Evolutionary conservation across 2,113 vertebrate genomes (phyloP).

Genomic region (Copsychus sechellarum): DNA sequence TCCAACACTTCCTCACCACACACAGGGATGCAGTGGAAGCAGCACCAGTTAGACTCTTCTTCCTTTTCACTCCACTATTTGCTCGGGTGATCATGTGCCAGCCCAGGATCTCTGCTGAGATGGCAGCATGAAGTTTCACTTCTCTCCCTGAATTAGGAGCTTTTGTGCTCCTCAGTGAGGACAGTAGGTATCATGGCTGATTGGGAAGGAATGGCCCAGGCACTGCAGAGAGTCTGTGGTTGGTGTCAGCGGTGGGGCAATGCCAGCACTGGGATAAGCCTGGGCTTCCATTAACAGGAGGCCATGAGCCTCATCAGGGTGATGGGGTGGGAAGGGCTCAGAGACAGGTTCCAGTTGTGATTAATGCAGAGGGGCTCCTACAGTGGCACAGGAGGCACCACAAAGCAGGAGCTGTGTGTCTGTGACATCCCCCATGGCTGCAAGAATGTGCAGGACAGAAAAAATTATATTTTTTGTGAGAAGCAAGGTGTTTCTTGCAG

Average conservation of each 20-base stretch:
- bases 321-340: not conserved
- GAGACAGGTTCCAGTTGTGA: not conserved
- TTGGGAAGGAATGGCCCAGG: not conserved
- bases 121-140: not conserved
- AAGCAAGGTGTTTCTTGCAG: not conserved
- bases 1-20: not conserved
- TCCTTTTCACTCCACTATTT: fast-evolving
- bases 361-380: not conserved
- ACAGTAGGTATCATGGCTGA: not conserved
- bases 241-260: fast-evolving
- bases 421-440: not conserved
- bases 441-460: not conserved
- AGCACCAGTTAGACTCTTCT: not conserved
- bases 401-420: not conserved
- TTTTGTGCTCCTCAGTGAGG: not conserved
- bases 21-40: not conserved
- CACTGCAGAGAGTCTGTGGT: fast-evolving
- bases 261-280: not conserved
- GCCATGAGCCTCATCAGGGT: fast-evolving
- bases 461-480: not conserved
- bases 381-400: not conserved
- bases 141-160: not conserved
- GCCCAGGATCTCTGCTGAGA: not conserved
- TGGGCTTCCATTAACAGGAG: not conserved
- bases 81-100: not conserved